phyloP scores from a whole-genome alignment of 2,888 invertebrate species.

The Phytoseiulus persimilis region DNA sequence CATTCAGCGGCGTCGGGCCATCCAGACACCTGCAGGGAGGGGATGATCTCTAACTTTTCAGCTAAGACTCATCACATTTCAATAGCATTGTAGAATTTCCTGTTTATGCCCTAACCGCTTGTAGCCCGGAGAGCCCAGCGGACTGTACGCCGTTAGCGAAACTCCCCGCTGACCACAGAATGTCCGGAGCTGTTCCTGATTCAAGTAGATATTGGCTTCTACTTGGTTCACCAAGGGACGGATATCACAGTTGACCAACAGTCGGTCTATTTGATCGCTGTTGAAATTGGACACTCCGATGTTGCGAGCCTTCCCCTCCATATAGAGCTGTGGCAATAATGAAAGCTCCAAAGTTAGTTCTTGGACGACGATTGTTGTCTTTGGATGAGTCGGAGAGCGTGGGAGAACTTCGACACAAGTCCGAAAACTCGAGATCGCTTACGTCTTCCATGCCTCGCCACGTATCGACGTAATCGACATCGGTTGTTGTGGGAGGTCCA shows the following conservation, averaged over 20 bases:
- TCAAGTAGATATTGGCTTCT: background rate
- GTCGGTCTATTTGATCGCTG: slow-evolving; percentile 49
- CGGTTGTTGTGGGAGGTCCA: slow-evolving; percentile 9
- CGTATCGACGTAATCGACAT: slow-evolving; percentile 29
- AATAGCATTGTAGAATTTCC: background rate
- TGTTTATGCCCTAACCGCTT: background rate
- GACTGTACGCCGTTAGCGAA: slow-evolving; percentile 24
- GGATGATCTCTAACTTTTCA: no score
- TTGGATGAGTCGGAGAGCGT: background rate
- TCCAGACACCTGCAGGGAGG: slow-evolving; percentile 27
- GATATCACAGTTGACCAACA: slow-evolving; percentile 49
- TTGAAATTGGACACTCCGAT: slow-evolving; percentile 46
- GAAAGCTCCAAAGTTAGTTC: no score
- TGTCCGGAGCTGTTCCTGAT: slow-evolving; percentile 16
- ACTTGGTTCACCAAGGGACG: slow-evolving; percentile 50
- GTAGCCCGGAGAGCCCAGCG: slow-evolving; percentile 7
- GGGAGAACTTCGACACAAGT: no score
- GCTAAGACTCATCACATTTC: no score
- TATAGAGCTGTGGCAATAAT: slow-evolving; percentile 53
- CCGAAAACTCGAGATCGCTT: no score
- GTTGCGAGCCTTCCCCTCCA: slow-evolving; percentile 54
- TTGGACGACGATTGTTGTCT: background rate
- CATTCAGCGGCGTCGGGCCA: slow-evolving; percentile 39
- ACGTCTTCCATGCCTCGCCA: slow-evolving; percentile 40
- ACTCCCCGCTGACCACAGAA: slow-evolving; percentile 28